These are phyloP conservation scores for Anolis carolinensis DNA, from an alignment of 2,113 vertebrate species.

Conservation along the genomic window DNA sequence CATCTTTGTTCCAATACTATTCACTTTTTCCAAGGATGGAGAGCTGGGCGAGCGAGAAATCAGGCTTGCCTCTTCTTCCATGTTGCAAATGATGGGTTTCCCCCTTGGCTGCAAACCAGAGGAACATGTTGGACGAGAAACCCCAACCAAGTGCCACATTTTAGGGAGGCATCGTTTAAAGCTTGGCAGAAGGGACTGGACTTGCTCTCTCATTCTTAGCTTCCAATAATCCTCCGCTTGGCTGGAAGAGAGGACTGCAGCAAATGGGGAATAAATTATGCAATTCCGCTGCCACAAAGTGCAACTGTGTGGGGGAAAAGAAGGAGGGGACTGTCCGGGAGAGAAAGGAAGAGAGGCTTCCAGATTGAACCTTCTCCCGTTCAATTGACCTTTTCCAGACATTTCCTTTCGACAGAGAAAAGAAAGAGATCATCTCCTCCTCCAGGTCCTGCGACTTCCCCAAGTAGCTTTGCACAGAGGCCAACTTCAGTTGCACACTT, in stretches of 20 bases:
- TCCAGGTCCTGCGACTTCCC: slow-evolving; percentile 5
- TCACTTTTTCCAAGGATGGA: not conserved
- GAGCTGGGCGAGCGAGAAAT: not conserved
- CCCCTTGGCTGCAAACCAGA: not conserved
- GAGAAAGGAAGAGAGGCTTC: not conserved
- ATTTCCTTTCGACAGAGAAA: not conserved
- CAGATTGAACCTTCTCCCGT: not conserved
- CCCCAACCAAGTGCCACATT: not conserved
- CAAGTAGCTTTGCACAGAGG: not conserved
- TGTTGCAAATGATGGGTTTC: not conserved
- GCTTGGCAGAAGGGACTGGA: slow-evolving; percentile 60
- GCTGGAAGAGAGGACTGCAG: slow-evolving; percentile 69
- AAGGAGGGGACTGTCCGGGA: too few species aligned
- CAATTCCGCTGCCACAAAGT: slow-evolving; percentile 47
- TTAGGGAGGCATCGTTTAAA: slow-evolving; percentile 16
- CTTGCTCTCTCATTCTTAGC: slow-evolving; percentile 40
- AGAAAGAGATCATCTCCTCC: too few species aligned
- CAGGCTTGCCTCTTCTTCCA: not conserved
- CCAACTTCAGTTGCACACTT: too few species aligned
- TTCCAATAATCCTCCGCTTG: slow-evolving; percentile 59
- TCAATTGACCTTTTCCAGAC: not conserved
- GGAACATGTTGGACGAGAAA: not conserved
- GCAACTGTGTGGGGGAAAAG: not conserved
- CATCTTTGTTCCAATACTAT: fast-evolving
- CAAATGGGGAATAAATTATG: slow-evolving; percentile 72